Base-by-base conservation (phyloP, 2,113 vertebrate genomes). In the Amblyopsis rosae region DNA sequence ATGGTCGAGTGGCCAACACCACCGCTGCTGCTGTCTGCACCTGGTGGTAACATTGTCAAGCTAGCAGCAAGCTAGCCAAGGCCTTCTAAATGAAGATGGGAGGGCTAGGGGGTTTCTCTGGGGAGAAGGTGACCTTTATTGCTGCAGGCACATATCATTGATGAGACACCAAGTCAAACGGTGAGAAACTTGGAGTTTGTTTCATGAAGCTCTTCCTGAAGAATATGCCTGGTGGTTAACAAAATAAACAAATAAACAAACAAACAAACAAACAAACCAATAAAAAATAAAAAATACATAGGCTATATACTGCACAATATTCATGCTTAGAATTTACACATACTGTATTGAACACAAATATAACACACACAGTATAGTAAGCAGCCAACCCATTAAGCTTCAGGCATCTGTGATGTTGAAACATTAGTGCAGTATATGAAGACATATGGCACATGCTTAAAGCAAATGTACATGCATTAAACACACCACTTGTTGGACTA, bases 171-270 rank as follows among this genome's bases (percentile, higher is more conserved):
- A 55, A 62, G 50, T 15, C 54, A 51, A 64, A 80, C 64, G 65
- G 62, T 74, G 77, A 82, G 59, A 70, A 73, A 57, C 84, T 79
- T 83, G 77, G 67, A 61, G 26, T 60, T n/a, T 61, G 54, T 66
- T 77, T 67, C 67, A 66, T 64, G 61, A 35, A 32, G 73, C 59
- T 53, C 54, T 56, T 72, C 79, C 72, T 76, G 73, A 82, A 77
- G 65, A 71, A 54, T 6, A 17, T 33, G 47, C 10, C 17, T 78
- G 78, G 85, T 84, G 59, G 68, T 82, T 82, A 69, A 67, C 69
- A 7, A 65, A 75, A 65, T 32, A 76, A 57, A 26, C 19, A 19
- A 41, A 67, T 69, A 7, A 75, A 65, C 41, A 76, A 57, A 19
- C 19, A 1, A 41, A 41, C 35, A 41, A 41, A 41, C 35, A 41